phyloP scores from a whole-genome alignment of 2,797 vertebrate genomes.

The Hoplostethus mediterraneus region DNA sequence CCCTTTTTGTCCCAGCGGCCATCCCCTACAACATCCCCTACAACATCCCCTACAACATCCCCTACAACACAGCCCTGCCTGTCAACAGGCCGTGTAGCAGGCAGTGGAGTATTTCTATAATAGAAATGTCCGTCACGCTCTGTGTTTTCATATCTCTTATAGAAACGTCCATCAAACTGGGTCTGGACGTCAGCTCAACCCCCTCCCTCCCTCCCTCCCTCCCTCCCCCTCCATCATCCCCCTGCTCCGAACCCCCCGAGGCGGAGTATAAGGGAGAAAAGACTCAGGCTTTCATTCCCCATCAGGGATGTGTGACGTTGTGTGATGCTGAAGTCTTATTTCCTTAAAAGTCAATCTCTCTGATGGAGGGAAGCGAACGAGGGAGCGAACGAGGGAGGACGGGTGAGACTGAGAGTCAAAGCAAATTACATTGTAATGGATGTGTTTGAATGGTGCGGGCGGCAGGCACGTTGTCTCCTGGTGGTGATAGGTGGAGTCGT shows the following conservation, averaged over 20 bases:
- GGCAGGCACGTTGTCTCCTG: constrained; percentile 16
- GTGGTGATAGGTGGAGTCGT: constrained; percentile 25
- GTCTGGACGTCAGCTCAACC: constrained; percentile 55
- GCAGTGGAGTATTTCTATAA: constrained; percentile 63
- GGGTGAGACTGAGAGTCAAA: constrained; percentile 54
- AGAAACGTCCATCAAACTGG: constrained; percentile 69
- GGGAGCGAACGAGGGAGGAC: neutral
- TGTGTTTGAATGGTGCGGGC: constrained; percentile 28
- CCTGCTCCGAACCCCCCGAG: constrained; percentile 7
- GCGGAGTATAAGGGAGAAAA: neutral
- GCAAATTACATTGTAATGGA: constrained; percentile 49
- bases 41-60: no score
- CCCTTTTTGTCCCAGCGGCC: constrained; percentile 31
- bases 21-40: constrained; percentile 8
- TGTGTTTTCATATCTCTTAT: constrained; percentile 63
- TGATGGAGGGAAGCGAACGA: constrained; percentile 3
- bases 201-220: neutral
- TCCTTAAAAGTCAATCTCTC: constrained; percentile 62
- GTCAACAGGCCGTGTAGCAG: constrained; percentile 33
- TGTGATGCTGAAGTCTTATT: constrained; percentile 62
- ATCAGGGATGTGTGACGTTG: constrained; percentile 48
- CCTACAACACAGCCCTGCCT: neutral
- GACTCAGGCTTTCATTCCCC: constrained; percentile 26
- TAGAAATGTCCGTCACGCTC: constrained; percentile 77
- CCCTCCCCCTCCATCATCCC: neutral